Evolutionary conservation across 35 echinoderm and acorn worm species (phyloP).

Genomic region (Chiridota heheva): DNA sequence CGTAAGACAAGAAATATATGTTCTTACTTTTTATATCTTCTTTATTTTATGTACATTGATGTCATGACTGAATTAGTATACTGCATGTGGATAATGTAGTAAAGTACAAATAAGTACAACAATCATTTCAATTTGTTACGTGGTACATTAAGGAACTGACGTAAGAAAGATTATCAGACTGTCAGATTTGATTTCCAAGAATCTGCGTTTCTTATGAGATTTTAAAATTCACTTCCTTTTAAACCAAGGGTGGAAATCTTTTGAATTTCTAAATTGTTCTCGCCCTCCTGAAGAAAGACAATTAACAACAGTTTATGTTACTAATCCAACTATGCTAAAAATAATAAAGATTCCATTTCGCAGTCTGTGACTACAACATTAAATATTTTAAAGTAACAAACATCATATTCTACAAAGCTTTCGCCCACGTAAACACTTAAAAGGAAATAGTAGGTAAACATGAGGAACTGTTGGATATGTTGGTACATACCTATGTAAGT

Average conservation of each 20-base stretch:
- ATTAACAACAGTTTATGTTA: not conserved
- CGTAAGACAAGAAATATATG: too few species aligned
- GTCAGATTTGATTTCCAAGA: not conserved
- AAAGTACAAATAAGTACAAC: too few species aligned
- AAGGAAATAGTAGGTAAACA: not conserved
- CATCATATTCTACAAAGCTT: not conserved
- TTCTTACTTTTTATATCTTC: too few species aligned
- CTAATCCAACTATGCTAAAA: not conserved
- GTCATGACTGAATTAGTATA: too few species aligned
- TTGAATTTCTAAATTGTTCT: not conserved
- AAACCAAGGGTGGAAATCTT: not conserved
- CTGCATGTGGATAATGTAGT: too few species aligned
- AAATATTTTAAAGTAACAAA: not conserved
- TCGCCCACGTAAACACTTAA: not conserved
- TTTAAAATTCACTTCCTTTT: not conserved
- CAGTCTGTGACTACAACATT: not conserved
- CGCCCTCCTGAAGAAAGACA: not conserved
- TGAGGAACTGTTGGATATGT: not conserved
- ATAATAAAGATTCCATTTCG: not conserved
- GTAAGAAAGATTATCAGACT: too few species aligned
- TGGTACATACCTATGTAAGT: not conserved
- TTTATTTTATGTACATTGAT: too few species aligned
- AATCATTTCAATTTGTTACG: too few species aligned
- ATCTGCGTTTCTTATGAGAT: not conserved
- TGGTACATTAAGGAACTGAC: too few species aligned